Conservation (phyloP, 1,140 invertebrate species). For the Lepidurus apus region DNA sequence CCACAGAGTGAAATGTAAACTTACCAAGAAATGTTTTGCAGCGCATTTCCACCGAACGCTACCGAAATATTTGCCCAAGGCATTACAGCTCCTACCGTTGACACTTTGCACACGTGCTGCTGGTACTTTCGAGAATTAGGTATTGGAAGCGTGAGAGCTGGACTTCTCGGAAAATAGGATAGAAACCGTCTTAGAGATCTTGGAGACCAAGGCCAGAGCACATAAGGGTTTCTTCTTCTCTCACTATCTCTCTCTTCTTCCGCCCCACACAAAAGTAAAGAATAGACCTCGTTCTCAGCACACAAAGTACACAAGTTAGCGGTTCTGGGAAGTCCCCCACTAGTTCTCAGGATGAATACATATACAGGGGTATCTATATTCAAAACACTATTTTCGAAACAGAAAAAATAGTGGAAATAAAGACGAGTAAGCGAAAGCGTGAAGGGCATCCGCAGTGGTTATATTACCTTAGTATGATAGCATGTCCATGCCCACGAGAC, state of each 20-base stretch:
- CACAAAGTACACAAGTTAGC: slow-evolving; percentile 7
- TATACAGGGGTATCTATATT: too few species aligned
- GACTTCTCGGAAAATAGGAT: neutral
- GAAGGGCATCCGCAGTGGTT: neutral
- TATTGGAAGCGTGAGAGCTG: neutral
- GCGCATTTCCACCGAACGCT: too few species aligned
- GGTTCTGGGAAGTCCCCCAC: neutral
- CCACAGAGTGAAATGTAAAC: too few species aligned
- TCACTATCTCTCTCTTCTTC: too few species aligned
- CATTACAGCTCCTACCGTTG: too few species aligned
- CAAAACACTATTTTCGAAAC: too few species aligned
- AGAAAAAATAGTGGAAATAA: neutral
- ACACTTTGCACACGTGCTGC: too few species aligned
- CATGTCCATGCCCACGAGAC: neutral
- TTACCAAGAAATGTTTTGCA: too few species aligned
- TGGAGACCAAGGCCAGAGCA: neutral
- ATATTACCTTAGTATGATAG: neutral
- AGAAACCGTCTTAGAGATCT: neutral
- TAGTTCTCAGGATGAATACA: neutral
- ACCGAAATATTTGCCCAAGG: too few species aligned
- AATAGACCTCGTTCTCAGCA: neutral
- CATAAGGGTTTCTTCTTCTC: too few species aligned
- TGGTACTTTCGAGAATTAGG: too few species aligned
- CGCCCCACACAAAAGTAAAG: neutral
- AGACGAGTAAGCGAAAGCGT: neutral